Evolutionary conservation across 2,797 vertebrate species (phyloP).

Genomic region (Gastrophryne carolinensis): DNA sequence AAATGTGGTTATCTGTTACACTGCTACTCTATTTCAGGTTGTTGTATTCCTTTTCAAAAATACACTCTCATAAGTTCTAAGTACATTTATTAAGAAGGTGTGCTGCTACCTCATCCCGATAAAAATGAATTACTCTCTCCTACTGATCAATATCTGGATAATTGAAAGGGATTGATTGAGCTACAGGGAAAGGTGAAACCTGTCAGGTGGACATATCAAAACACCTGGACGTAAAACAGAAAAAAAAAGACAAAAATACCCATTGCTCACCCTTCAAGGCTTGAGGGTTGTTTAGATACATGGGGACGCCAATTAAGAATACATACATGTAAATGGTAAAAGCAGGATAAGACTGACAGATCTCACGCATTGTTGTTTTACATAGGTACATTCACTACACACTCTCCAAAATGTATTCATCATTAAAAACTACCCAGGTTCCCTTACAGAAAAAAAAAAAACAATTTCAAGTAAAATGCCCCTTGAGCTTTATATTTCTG

Average conservation of each 20-base stretch:
- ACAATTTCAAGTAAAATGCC: not conserved
- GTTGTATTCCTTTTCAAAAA: not conserved
- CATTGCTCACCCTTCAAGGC: not conserved
- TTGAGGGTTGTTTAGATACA: not conserved
- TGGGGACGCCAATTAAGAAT: conserved; percentile 16
- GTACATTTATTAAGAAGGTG: not conserved
- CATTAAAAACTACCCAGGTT: not conserved
- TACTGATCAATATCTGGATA: conserved; percentile 25
- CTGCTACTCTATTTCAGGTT: conserved; percentile 2
- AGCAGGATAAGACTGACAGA: not conserved
- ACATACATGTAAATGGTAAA: conserved; percentile 25
- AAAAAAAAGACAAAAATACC: not conserved
- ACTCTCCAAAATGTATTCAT: not conserved
- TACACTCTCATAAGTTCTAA: not conserved
- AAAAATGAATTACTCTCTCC: not conserved
- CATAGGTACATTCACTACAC: conserved; percentile 9
- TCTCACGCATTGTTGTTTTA: conserved; percentile 9
- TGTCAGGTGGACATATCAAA: not conserved
- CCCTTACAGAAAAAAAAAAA: not conserved
- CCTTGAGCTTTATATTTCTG: not conserved
- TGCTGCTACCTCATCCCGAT: not conserved
- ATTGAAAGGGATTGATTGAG: conserved; percentile 15
- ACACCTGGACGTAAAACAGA: not conserved
- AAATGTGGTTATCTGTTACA: conserved; percentile 21
- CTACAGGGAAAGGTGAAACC: not conserved